Conservation (phyloP, 2,797 vertebrate genomes). For the Cossypha dichroa region DNA sequence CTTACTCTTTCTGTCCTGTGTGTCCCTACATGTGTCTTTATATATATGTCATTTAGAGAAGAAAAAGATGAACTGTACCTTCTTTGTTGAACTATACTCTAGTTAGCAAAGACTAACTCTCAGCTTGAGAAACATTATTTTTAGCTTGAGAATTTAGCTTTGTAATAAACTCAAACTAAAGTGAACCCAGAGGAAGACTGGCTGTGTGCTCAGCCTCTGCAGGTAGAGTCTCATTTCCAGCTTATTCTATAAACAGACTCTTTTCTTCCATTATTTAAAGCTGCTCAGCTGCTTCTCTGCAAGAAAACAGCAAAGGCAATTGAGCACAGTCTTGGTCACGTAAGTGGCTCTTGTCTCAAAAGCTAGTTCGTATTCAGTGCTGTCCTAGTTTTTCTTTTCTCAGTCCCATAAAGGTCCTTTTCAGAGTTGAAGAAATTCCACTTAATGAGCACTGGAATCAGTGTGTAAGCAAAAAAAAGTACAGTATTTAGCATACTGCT, state of each 20-base stretch:
- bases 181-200: constrained; percentile 55
- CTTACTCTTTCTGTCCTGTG: background rate
- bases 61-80: constrained; percentile 8
- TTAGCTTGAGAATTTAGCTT: background rate
- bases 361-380: background rate
- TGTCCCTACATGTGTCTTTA: background rate
- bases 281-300: constrained; percentile 29
- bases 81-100: constrained; percentile 6
- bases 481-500: background rate
- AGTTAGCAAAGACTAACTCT: background rate
- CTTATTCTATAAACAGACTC: constrained; percentile 35
- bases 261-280: constrained; percentile 64
- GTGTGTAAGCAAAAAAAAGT: constrained; percentile 16
- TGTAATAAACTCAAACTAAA: constrained; percentile 57
- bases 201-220: constrained; percentile 46
- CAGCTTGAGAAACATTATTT: background rate
- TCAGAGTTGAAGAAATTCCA: constrained; percentile 22
- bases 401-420: constrained; percentile 7
- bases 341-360: constrained; percentile 51
- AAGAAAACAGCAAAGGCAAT: constrained; percentile 54
- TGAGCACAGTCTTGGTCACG: background rate
- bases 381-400: constrained; percentile 33
- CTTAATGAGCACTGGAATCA: background rate
- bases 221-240: constrained; percentile 68
- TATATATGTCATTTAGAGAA: background rate